These are phyloP conservation scores for Micromesistius poutassou DNA, from an alignment of 2,797 vertebrate species.

Conservation along the genomic window DNA sequence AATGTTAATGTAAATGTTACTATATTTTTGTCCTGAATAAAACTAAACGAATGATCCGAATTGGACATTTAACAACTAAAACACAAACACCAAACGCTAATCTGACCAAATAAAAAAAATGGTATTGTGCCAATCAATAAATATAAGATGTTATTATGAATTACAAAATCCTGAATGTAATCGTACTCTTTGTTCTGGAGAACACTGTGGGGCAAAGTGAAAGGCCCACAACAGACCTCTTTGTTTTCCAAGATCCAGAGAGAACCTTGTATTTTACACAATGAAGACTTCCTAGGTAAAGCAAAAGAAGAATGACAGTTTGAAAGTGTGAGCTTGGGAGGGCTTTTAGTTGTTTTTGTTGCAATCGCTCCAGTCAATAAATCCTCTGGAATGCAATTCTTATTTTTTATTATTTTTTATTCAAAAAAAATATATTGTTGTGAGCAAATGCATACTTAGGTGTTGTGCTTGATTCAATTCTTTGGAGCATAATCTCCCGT, in stretches of 20 bases:
- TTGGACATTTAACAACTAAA: constrained; percentile 39
- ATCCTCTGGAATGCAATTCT: constrained; percentile 59
- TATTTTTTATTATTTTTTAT: constrained; percentile 40
- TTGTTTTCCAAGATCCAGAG: not conserved
- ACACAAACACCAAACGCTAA: constrained; percentile 49
- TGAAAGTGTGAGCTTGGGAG: constrained; percentile 24
- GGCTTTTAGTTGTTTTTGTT: constrained; percentile 51
- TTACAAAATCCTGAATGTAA: not conserved
- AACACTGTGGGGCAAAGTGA: not conserved
- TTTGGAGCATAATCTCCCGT: constrained; percentile 44
- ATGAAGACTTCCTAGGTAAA: not conserved
- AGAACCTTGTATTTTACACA: not conserved
- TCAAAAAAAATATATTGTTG: constrained; percentile 52
- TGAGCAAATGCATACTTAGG: constrained; percentile 59
- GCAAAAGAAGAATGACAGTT: not conserved
- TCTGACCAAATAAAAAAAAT: constrained; percentile 62
- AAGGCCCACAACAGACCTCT: not conserved
- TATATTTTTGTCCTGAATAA: constrained; percentile 35
- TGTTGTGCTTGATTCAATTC: constrained; percentile 56
- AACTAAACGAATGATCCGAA: constrained; percentile 40
- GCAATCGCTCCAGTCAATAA: constrained; percentile 49
- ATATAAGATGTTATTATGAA: not conserved
- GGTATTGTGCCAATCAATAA: constrained; percentile 56
- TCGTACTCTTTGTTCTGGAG: not conserved
- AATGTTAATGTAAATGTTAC: not conserved